A percentile compares a stretch with the other conserved stretches of the same genome.
phyloP scores from a whole-genome alignment of 2,797 vertebrate species.

The Mormyrus proboscirostris region DNA sequence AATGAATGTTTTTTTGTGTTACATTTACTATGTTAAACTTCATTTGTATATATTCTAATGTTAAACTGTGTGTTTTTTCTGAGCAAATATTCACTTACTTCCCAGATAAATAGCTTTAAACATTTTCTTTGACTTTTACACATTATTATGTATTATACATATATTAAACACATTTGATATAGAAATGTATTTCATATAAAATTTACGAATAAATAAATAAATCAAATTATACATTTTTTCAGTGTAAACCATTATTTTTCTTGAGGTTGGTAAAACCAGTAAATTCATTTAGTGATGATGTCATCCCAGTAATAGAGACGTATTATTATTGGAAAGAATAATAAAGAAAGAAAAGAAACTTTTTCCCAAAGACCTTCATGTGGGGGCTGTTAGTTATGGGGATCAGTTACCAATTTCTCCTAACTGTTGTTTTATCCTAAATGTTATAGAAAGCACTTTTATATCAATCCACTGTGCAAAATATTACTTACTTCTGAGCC shows the following conservation, averaged over 20 bases:
- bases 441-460: background rate
- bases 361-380: constrained; percentile 46
- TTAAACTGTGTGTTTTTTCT: background rate
- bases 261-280: background rate
- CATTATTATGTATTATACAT: background rate
- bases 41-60: background rate
- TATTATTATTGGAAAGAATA: constrained; percentile 40
- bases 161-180: background rate
- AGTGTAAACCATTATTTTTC: background rate
- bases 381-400: constrained; percentile 43
- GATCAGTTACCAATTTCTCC: constrained; percentile 60
- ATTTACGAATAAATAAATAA: background rate
- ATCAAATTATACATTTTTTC: background rate
- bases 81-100: background rate
- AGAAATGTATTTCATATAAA: background rate
- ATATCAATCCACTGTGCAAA: background rate
- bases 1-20: background rate
- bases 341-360: constrained; percentile 55
- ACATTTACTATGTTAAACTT: background rate
- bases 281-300: background rate
- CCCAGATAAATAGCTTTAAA: background rate
- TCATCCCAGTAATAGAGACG: constrained; percentile 29
- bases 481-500: background rate
- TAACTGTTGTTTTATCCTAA: constrained; percentile 54
- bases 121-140: background rate